These are phyloP conservation scores for Spatula versicolor DNA, from an alignment of 2,797 vertebrate genomes.

Conservation along the genomic window DNA sequence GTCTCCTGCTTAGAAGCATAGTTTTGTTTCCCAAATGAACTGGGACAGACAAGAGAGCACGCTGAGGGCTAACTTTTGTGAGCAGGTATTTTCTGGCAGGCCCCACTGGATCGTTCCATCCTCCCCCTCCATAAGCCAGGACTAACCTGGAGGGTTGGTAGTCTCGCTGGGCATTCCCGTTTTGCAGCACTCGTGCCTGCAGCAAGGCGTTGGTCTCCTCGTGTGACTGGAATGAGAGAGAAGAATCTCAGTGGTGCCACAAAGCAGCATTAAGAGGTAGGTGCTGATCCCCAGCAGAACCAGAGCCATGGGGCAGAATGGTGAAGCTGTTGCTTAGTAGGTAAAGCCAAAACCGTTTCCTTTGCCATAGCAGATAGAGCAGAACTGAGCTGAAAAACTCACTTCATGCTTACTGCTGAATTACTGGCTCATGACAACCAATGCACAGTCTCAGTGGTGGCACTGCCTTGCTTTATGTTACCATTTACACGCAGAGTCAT, in stretches of 20 bases:
- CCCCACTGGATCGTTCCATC: background rate
- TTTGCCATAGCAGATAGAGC: background rate
- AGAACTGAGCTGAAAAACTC: background rate
- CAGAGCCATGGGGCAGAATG: background rate
- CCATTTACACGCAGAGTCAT: background rate
- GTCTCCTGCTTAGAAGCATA: background rate
- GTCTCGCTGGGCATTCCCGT: constrained; percentile 77
- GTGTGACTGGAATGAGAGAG: constrained; percentile 70
- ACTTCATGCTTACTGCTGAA: background rate
- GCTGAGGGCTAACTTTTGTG: background rate
- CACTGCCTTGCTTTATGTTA: background rate
- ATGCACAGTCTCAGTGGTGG: background rate
- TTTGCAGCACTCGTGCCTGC: constrained; percentile 78
- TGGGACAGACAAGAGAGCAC: background rate
- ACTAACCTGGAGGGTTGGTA: constrained; percentile 83
- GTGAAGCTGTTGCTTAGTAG: background rate
- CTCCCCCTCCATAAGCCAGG: background rate
- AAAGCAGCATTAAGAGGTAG: background rate
- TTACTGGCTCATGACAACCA: background rate
- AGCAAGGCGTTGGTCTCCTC: constrained; percentile 83
- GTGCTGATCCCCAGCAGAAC: background rate
- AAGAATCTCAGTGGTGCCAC: background rate
- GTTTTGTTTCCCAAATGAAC: background rate
- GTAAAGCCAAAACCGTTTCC: background rate
- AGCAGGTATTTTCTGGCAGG: background rate